These are phyloP conservation scores for Gymnosoma rotundatum DNA, from an alignment of 2,888 invertebrate species.

Conservation along the genomic window DNA sequence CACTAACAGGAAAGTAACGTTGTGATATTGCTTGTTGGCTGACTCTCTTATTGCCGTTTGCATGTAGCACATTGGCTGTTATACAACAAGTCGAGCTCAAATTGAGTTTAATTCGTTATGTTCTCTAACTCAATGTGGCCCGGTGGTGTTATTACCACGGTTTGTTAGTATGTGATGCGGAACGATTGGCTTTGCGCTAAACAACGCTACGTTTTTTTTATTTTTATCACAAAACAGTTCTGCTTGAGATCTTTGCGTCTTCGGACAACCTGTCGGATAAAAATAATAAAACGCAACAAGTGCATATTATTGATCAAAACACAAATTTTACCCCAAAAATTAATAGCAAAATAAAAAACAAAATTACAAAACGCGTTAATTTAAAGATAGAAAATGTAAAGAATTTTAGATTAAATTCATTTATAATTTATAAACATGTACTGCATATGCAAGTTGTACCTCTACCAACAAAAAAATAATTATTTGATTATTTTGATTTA, in stretches of 20 bases:
- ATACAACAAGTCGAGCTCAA: constrained; percentile 59
- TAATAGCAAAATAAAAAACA: background rate
- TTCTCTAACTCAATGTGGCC: constrained; percentile 48
- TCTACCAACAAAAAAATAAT: background rate
- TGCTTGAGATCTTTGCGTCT: constrained; percentile 69
- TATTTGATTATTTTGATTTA: constrained; percentile 16
- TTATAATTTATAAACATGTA: background rate
- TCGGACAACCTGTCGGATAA: constrained; percentile 71
- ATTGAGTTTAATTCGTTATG: constrained; percentile 53
- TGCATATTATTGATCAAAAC: constrained; percentile 19
- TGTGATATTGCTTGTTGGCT: constrained; percentile 17
- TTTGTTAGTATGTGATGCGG: constrained; percentile 63
- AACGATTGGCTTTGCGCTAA: constrained; percentile 66
- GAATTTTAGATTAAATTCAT: background rate
- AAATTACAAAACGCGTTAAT: constrained; percentile 2
- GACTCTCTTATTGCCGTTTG: constrained; percentile 23
- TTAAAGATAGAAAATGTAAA: background rate
- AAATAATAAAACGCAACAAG: constrained; percentile 56
- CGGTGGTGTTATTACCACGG: constrained; percentile 55
- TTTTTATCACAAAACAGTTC: constrained; percentile 65
- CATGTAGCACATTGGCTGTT: constrained; percentile 40
- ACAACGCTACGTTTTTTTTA: constrained; percentile 50
- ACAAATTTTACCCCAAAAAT: constrained; percentile 6
- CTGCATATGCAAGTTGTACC: background rate
- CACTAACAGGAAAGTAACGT: constrained; percentile 23